These are phyloP conservation scores for Argopecten irradians DNA, from an alignment of 1,140 invertebrate species.

Conservation along the genomic window DNA sequence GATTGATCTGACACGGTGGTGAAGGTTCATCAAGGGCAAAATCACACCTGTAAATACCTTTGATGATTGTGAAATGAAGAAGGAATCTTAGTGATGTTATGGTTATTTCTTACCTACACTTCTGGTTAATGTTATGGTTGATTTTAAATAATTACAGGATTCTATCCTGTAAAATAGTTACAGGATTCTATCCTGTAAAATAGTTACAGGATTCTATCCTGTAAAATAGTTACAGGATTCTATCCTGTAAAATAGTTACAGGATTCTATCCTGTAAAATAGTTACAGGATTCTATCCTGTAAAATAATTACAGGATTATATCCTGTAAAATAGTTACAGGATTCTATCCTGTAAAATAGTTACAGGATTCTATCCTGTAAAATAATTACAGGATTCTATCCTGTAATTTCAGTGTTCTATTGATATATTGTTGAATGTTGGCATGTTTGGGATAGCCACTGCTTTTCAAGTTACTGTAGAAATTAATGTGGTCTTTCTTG, in stretches of 20 bases:
- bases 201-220: background rate
- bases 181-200: too few species aligned
- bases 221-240: background rate
- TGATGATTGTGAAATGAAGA: background rate
- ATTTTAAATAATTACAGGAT: background rate
- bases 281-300: too few species aligned
- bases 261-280: background rate
- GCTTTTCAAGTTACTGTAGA: background rate
- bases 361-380: background rate
- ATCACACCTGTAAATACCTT: background rate
- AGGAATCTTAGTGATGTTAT: background rate
- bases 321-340: background rate
- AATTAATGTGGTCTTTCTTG: background rate
- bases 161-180: background rate
- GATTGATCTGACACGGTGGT: background rate
- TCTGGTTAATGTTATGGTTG: background rate
- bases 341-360: too few species aligned
- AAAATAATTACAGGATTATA: background rate
- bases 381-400: too few species aligned
- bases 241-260: background rate
- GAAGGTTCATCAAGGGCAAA: slow-evolving; percentile 8
- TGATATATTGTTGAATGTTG: background rate
- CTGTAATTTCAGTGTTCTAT: too few species aligned
- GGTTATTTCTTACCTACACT: background rate
- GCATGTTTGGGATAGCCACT: background rate